Conservation (phyloP, 2,113 vertebrate species). For the Silurus glanis region DNA sequence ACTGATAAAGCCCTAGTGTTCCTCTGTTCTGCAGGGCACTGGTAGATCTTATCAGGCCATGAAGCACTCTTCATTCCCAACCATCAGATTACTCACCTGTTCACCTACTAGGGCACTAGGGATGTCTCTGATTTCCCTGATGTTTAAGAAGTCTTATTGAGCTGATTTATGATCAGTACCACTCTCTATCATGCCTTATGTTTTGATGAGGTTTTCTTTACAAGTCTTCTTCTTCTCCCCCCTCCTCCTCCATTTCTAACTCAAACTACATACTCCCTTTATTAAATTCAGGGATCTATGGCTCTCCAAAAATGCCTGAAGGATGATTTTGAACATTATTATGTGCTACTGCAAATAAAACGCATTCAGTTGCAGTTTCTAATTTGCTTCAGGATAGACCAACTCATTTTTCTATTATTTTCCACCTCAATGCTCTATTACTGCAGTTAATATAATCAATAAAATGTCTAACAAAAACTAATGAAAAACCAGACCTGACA, state of each 20-base stretch:
- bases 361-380: background rate
- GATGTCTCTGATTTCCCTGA: conserved; percentile 39
- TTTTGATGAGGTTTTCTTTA: background rate
- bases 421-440: background rate
- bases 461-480: background rate
- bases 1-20: conserved; percentile 35
- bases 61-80: conserved; percentile 27
- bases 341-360: background rate
- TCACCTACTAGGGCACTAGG: conserved; percentile 38
- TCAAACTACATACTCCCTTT: background rate
- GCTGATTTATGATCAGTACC: background rate
- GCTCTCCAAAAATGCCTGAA: background rate
- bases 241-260: background rate
- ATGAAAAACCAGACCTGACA: background rate
- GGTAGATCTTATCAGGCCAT: conserved; percentile 52
- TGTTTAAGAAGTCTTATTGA: background rate
- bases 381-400: background rate
- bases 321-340: background rate
- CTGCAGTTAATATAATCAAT: background rate
- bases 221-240: background rate
- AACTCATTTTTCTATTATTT: background rate
- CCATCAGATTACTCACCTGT: conserved; percentile 50
- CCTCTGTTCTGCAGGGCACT: conserved; percentile 24
- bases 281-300: background rate
- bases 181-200: background rate